Evolutionary conservation across 2,888 invertebrate species (phyloP).

Genomic region (Ormia ochracea): DNA sequence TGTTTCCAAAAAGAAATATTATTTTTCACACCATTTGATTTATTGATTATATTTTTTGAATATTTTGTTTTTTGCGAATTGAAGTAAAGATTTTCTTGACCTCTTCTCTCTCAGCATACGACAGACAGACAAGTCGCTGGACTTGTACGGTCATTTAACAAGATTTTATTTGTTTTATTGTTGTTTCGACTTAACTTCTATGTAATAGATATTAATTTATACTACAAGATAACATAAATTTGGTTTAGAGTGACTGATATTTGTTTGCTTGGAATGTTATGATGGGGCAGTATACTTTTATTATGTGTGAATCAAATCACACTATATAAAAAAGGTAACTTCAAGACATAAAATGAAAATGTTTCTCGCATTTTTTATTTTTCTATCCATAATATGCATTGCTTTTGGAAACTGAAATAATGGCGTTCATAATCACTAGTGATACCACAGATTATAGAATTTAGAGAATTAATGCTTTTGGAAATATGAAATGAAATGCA

Average conservation of each 20-base stretch:
- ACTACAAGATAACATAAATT: slow-evolving; percentile 16
- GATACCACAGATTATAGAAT: no score
- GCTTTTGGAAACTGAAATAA: no score
- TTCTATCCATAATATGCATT: no score
- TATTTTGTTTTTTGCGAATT: slow-evolving; percentile 15
- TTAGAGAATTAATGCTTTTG: no score
- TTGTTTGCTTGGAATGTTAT: neutral
- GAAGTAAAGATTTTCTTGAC: slow-evolving; percentile 57
- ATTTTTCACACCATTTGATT: slow-evolving; percentile 62
- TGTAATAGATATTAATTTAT: slow-evolving; percentile 37
- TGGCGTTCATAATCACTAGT: no score
- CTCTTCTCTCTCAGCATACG: slow-evolving; percentile 53
- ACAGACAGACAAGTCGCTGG: slow-evolving; percentile 44
- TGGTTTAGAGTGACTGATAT: slow-evolving; percentile 43
- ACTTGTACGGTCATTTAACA: slow-evolving; percentile 59
- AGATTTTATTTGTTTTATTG: slow-evolving; percentile 34
- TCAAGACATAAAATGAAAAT: no score
- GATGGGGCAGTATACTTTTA: neutral
- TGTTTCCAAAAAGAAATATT: slow-evolving; percentile 15
- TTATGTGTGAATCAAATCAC: no score
- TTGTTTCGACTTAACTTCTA: slow-evolving; percentile 43
- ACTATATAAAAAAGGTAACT: no score
- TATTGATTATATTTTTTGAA: slow-evolving; percentile 53
- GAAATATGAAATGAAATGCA: no score
- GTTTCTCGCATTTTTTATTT: no score